Base-by-base conservation (phyloP, 2,113 vertebrate genomes). In the Coryphaenoides rupestris region DNA sequence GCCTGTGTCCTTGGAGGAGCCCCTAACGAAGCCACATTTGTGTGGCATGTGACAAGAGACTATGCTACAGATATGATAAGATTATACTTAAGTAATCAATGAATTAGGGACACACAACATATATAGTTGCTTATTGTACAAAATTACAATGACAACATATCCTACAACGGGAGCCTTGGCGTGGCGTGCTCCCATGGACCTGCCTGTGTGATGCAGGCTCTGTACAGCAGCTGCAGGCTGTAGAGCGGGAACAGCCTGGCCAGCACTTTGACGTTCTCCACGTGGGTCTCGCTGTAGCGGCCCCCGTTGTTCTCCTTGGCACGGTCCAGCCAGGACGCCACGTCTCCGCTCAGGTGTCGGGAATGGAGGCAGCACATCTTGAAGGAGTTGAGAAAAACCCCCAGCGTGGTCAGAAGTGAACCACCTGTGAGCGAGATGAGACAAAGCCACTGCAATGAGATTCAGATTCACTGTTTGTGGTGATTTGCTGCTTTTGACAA, bases 241-340 rank as follows among this genome's bases (percentile, higher is more conserved):
- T 94, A 93, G 22, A 99, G 68, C 0, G 93, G 95, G 58, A 97
- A 93, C 65, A 98, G 90, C 19, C 83, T 86, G 40, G 89, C 63
- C 4, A 96, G 83, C 0, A 83, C 83, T 79, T 95, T 95, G 0
- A 91, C 90, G 52, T 92, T 91, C 77, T 96, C 93, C 57, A 95
- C 94, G 1, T 92, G 92, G 0, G 70, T 88, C 81, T 96, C 92
- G 0, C 84, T 93, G 84, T 91, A 94, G 1, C 74, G 68, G 0
- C 93, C 91, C 0, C 94, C 93, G 0, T 92, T 89, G 83, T 92
- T 93, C 28, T 91, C 91, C 76, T 95, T 95, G 56, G 93, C 92
- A 0, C 90, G 90, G 75, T 95, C 94, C 49, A 96, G 70, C 93
- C 93, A 96, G 72, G 58, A 89, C 5, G 68, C 3, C 24, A 84